A percentile compares a stretch with the other conserved stretches of the same genome.
These are phyloP conservation scores for Patella vulgata DNA, from an alignment of 1,140 invertebrate genomes.

Conservation along the genomic window DNA sequence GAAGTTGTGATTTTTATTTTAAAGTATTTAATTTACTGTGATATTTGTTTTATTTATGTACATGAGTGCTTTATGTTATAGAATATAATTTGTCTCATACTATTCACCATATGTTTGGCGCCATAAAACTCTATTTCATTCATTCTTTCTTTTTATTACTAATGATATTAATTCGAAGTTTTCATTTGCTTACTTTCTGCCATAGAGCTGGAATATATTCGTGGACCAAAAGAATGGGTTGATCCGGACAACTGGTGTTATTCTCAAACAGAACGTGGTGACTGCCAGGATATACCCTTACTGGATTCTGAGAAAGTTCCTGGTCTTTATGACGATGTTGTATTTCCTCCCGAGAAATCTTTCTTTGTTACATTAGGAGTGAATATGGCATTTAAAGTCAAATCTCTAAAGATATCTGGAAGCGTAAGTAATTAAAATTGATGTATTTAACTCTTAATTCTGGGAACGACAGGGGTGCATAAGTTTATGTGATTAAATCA, in stretches of 20 bases:
- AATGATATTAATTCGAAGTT: too few species aligned
- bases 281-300: constrained; percentile 22
- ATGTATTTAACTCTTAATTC: too few species aligned
- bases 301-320: constrained; percentile 54
- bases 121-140: too few species aligned
- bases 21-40: too few species aligned
- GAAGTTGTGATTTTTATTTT: too few species aligned
- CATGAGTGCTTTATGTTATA: too few species aligned
- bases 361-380: constrained; percentile 48
- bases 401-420: constrained; percentile 50
- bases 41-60: too few species aligned
- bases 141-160: too few species aligned
- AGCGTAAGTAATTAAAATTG: constrained; percentile 39
- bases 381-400: constrained; percentile 35
- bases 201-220: constrained; percentile 51
- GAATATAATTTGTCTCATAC: too few species aligned
- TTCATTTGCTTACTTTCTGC: too few species aligned
- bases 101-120: too few species aligned
- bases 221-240: constrained; percentile 47
- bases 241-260: constrained; percentile 56
- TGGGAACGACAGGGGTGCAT: constrained; percentile 3
- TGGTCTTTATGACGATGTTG: constrained; percentile 48
- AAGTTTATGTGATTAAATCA: constrained; percentile 1
- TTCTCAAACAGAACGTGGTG: constrained; percentile 32
- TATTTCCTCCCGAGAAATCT: constrained; percentile 49